Evolutionary conservation across 2,888 invertebrate genomes (phyloP), one percentile per base, ranked within the genome.

Genomic region (Artemia sinica): DNA sequence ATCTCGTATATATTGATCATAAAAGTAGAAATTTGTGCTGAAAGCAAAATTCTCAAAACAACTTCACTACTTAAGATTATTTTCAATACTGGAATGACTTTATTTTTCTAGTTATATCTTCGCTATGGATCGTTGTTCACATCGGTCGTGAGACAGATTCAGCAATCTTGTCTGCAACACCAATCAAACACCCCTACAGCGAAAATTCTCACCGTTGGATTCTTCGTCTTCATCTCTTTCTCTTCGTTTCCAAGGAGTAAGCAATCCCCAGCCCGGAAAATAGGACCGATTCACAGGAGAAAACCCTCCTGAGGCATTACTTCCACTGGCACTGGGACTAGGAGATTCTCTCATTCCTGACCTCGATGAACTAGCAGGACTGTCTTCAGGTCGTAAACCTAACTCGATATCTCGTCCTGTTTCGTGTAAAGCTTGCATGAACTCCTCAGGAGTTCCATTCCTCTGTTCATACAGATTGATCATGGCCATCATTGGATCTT

Each of bases 371-470:
- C 63, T 58, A 18, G 63, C 63, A n/a, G 63, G 63, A 58, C 63
- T 58, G 63, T 58, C 63, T 58, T 58, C 63, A n/a, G 63, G 63
- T 28, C 63, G 63, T 28, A 58, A 58, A 18, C 63, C 63, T n/a
- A 75, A 65, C 51, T 72, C 71, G 6, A 75, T 28, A 48, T 73
- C 72, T 66, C 75, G 67, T 67, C 74, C 72, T 5, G 73, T 74
- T 4, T 72, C 71, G 69, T 75, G 75, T 28, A 76, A 67, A n/a
- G 74, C 73, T 65, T 75, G 74, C 0, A 75, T 73, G 70, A 76
- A 75, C 69, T 76, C 75, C 63, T 75, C 75, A 6, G 75, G 73
- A 9, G 75, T 74, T 4, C 76, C 76, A 11, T 75, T 75, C 51
- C 76, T 71, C 13, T 71, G 63, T 63, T 74, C 72, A 67, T 74